Base-by-base conservation (phyloP, 1,140 invertebrate genomes). In the Drosophila trapezifrons region DNA sequence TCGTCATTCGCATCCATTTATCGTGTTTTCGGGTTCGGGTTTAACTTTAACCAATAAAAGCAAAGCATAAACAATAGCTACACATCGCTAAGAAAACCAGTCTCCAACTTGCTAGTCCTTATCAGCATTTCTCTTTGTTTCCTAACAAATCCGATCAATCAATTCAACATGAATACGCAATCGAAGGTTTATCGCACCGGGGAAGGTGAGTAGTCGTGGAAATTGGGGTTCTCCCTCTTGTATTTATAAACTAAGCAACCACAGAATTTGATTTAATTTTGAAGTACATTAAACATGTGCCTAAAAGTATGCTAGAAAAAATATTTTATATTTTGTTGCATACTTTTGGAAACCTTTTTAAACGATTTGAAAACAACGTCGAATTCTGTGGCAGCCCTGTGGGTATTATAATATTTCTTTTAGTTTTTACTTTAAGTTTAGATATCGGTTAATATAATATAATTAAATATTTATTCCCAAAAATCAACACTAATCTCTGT, bases 151-250 rank as follows among this genome's bases (percentile, higher is more conserved):
- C 47, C 63, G 70, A 81, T 51, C 59, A 78, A 85, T 75, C 63
- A 62, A 77, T 62, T 66, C 76, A 91, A 65, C 40, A 91, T 91
- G 90, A 91, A 91, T 75, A 86, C 90, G 49, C 90, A 91, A 80
- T 91, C 90, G 55, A 91, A 91, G 76, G 87, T 78, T 76, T 91
- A 91, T 78, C 90, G 90, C 65, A 80, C 80, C n/a, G 90, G 90
- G 64, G 85, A 90, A 85, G 85, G 85, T 90, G 64, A 87, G 78
- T 63, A 27, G 7, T 52, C 7, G 12, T 29, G 13, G 25, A n/a
- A 22, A 27, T 22, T 15, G 22, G 22, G 17, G 8, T n/a, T 29
- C 5, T 20, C 1, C 1, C 4, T 29, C 3, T n/a, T 2, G 10
- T 38, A 29, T 13, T 55, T 29, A 38, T 7, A 22, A 9, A n/a